phyloP scores from a whole-genome alignment of 2,113 vertebrate genomes.

The Mus pahari region DNA sequence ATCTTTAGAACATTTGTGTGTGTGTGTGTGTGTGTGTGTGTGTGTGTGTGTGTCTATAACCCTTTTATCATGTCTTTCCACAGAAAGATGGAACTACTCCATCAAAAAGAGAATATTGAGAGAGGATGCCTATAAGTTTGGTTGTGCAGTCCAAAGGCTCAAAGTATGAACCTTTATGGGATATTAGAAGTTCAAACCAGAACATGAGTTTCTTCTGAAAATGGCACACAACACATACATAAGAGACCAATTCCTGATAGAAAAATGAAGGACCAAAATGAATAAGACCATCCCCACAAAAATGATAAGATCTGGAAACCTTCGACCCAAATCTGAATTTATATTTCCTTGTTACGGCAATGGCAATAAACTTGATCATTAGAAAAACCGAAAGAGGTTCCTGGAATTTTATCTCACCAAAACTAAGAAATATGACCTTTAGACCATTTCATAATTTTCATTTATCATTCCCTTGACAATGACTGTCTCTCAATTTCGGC shows the following conservation, averaged over 20 bases:
- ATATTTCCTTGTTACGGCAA: background rate
- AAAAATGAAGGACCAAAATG: background rate
- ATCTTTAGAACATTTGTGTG: background rate
- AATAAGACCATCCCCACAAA: background rate
- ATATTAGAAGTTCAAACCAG: background rate
- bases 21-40: background rate
- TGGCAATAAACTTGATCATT: background rate
- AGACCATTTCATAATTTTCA: background rate
- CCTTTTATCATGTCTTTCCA: background rate
- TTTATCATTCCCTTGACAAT: constrained; percentile 10
- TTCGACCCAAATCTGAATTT: background rate
- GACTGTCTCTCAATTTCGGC: background rate
- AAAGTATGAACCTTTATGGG: background rate
- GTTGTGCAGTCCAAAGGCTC: background rate
- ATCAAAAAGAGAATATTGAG: constrained; percentile 1
- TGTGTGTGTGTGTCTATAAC: background rate
- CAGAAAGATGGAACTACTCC: background rate
- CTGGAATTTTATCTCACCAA: background rate
- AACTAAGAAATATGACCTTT: background rate
- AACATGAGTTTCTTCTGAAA: background rate
- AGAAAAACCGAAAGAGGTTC: background rate
- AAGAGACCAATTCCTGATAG: background rate
- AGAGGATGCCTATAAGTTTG: background rate
- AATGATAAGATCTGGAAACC: background rate
- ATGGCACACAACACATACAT: background rate